phyloP scores from a whole-genome alignment of 1,140 invertebrate species.

The Lutraria rhynchaena region DNA sequence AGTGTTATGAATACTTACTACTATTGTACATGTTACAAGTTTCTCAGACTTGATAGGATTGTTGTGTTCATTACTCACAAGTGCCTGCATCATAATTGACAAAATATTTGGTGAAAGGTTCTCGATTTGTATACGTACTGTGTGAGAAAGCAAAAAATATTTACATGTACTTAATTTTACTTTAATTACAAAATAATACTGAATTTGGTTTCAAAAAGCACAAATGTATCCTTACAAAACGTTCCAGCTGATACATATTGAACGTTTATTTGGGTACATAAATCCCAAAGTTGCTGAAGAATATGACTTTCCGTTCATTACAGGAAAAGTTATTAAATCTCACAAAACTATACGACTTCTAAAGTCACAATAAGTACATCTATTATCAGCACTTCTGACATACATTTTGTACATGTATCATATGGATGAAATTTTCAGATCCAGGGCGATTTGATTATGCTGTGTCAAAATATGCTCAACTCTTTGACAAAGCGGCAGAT shows the following conservation, averaged over 20 bases:
- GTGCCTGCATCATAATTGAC: too few relatives aligned
- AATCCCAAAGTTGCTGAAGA: neutral
- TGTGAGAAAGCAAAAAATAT: neutral
- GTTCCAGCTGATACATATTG: neutral
- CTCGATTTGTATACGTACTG: neutral
- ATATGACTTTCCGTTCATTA: neutral
- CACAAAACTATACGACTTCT: neutral
- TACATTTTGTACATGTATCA: slow-evolving; percentile 1
- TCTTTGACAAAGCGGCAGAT: slow-evolving; percentile 9
- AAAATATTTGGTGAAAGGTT: too few relatives aligned
- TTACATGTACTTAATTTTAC: neutral
- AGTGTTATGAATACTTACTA: too few relatives aligned
- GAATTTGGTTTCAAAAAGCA: neutral
- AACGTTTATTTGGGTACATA: neutral
- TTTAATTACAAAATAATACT: neutral
- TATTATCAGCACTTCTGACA: neutral
- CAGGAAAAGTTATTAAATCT: neutral
- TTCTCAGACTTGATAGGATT: too few relatives aligned
- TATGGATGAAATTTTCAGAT: neutral
- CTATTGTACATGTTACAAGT: too few relatives aligned
- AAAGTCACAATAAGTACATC: neutral
- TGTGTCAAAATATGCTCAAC: slow-evolving; percentile 7
- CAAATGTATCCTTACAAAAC: neutral
- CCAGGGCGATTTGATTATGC: neutral
- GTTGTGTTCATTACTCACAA: too few relatives aligned